Evolutionary conservation across 2,113 vertebrate species (phyloP), one percentile per base, ranked within the genome.

Genomic region (Thamnaconus septentrionalis): DNA sequence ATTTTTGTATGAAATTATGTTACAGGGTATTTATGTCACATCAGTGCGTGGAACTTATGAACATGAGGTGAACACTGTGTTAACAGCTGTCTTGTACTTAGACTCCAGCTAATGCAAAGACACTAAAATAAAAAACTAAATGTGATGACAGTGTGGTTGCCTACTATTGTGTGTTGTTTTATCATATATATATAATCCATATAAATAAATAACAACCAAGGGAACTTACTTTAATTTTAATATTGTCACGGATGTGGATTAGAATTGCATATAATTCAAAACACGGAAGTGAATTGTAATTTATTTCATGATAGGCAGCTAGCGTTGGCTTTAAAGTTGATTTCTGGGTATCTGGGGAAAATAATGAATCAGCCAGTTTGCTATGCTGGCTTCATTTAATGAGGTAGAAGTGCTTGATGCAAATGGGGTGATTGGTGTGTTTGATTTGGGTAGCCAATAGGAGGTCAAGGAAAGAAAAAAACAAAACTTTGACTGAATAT

Each of bases 1-100:
- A 88, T 81, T 86, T 88, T 83, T 83, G n/a, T 82, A 88, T 74
- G 10, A 55, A 51, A 61, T 52, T 61, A 44, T 1, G 1, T 68
- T 48, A 51, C 1, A 66, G 8, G 31, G 48, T 54, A 43, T 65
- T 42, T 59, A 73, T 57, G 49, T 62, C 44, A 50, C 7, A 4
- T 64, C 47, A 44, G 2, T 62, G 75, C 2, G 70, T 43, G 31
- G 63, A 61, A 61, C 48, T 53, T 79, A 65, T 39, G 45, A 44
- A 71, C n/a, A 48, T 65, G 62, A 75, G 48, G 53, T 76, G 58
- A 83, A 73, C 61, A 74, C 54, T 73, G 61, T 78, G 61, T 73
- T 75, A 52, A 52, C 59, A 41, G 56, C 10, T 69, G 56, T 66
- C 9, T 39, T 51, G 53, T 4, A 77, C 53, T 42, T 75, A 57